Evolutionary conservation across 2,113 vertebrate species (phyloP).

Genomic region (Podiceps cristatus): DNA sequence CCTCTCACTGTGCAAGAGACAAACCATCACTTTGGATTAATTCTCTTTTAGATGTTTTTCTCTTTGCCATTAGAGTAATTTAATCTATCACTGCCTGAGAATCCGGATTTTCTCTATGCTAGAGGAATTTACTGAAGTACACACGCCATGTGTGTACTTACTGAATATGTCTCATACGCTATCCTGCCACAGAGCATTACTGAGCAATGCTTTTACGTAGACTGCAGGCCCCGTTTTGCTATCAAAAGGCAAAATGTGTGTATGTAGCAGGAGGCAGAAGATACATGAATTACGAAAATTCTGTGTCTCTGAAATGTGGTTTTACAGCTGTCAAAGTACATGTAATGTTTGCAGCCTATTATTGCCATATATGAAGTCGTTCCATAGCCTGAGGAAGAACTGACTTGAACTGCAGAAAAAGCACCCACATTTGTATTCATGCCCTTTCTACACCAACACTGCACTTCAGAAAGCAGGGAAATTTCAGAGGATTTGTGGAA

Average conservation of each 20-base stretch:
- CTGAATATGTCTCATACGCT: neutral
- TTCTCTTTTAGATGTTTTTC: neutral
- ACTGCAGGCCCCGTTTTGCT: neutral
- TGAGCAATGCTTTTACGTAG: neutral
- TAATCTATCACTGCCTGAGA: conserved; percentile 7
- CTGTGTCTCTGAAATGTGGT: neutral
- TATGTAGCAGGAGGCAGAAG: neutral
- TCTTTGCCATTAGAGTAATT: conserved; percentile 22
- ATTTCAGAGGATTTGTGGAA: neutral
- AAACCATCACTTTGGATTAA: conserved; percentile 24
- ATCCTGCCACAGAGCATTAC: neutral
- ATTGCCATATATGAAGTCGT: neutral
- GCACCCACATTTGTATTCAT: neutral
- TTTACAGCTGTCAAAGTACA: conserved; percentile 39
- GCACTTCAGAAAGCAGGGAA: neutral
- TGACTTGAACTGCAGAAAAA: neutral
- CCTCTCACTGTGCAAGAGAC: conserved; percentile 19
- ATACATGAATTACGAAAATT: neutral
- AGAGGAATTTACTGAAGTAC: neutral
- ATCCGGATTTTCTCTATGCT: neutral
- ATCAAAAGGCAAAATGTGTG: neutral
- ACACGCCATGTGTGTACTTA: neutral
- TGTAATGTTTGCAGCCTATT: neutral
- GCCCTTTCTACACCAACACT: neutral
- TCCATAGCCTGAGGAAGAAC: conserved; percentile 17